A percentile compares a stretch with the other conserved stretches of the same genome.
phyloP scores from a whole-genome alignment of 2,797 vertebrate species.

The Falco columbarius region DNA sequence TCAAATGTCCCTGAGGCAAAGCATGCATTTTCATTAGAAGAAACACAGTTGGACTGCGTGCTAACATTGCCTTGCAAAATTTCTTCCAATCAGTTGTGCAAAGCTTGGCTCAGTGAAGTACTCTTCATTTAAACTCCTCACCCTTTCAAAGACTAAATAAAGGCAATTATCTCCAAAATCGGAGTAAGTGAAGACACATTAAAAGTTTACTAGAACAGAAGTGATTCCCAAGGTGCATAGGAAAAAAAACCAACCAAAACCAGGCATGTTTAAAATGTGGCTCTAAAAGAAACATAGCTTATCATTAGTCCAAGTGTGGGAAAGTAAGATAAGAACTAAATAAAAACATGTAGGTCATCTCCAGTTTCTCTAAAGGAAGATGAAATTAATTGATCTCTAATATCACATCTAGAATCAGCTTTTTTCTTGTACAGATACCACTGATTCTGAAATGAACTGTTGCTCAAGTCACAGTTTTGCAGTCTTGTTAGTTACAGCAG shows the following conservation, averaged over 20 bases:
- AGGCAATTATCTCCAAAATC: not conserved
- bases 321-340: not conserved
- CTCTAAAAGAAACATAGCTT: not conserved
- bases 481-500: not conserved
- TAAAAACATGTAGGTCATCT: not conserved
- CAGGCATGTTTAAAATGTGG: not conserved
- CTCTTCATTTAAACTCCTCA: not conserved
- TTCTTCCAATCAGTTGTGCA: not conserved
- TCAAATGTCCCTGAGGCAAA: conserved; percentile 5
- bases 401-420: not conserved
- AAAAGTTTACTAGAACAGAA: not conserved
- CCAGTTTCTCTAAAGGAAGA: not conserved
- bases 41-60: not conserved
- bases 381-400: not conserved
- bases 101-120: not conserved
- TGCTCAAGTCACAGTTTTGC: not conserved
- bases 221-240: not conserved
- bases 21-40: not conserved
- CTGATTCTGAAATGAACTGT: not conserved
- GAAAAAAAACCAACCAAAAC: not conserved
- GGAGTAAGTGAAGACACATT: not conserved
- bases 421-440: not conserved
- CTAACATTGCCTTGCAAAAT: not conserved
- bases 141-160: not conserved
- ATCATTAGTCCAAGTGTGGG: not conserved